Evolutionary conservation across 2,888 invertebrate species (phyloP), one percentile per base, ranked within the genome.

Genomic region (Nudaria mundana): DNA sequence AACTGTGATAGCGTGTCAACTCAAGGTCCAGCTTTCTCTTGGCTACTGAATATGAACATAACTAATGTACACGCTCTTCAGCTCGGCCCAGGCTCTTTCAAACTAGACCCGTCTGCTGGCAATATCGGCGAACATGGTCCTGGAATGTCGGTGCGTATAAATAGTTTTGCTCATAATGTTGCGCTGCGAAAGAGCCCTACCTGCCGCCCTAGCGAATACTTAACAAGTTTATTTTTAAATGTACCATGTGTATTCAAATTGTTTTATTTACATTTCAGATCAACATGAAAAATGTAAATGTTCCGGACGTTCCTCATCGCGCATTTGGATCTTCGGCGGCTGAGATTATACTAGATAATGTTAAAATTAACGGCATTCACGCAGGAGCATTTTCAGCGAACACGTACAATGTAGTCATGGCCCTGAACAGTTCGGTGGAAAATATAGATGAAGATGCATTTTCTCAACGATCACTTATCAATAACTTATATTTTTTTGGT

Each of bases 121-220:
- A 91, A 91, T 66, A 89, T 90, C 30, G 91, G 91, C n/a, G 87
- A 91, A 44, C 93, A 93, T 65, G 93, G 93, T 54, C 92, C 93
- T 50, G 91, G 84, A 38, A 81, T 88, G 82, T 65, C 76, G 83
- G 87, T 88, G 52, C 75, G 86, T 84, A 76, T 56, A 33, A 16
- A 16, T 26, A 31, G 5, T 23, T 31, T 36, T n/a, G 8, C 16
- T 20, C 11, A 22, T 24, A 18, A 22, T 11, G n/a, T 5, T 7
- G 34, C 33, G 1, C 18, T 22, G 44, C 44, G 44, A 40, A 40
- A 18, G 30, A 15, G 3, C 11, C 6, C 2, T 26, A 7, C n/a
- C n/a, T 24, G 24, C 12, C 22, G 44, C 40, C 11, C 5, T 11
- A 18, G 44, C 44, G 44, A 44, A 40, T 35, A 18, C 4, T 11